Evolutionary conservation across 2,113 vertebrate species (phyloP).

Genomic region (Cyphomyrus discorhynchus): DNA sequence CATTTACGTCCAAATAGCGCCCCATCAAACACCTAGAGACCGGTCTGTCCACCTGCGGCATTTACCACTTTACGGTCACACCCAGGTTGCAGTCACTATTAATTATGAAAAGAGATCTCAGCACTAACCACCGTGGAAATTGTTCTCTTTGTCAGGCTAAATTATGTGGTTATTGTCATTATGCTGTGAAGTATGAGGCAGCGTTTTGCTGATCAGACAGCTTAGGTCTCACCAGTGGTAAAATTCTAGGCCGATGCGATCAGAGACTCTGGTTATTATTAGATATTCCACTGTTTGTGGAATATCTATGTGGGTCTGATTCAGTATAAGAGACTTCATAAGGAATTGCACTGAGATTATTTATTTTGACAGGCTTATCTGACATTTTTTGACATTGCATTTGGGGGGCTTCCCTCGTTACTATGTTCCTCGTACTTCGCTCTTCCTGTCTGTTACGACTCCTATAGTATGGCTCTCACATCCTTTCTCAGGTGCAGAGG

Average conservation of each 20-base stretch:
- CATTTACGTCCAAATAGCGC: neutral
- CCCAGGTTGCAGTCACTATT: neutral
- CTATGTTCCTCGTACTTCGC: neutral
- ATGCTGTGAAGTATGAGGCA: neutral
- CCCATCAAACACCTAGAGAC: neutral
- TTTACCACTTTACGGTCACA: neutral
- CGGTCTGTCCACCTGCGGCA: neutral
- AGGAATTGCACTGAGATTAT: neutral
- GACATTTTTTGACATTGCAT: neutral
- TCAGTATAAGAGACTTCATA: neutral
- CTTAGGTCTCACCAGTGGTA: neutral
- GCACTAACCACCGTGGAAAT: neutral
- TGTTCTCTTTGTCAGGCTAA: neutral
- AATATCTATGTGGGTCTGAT: neutral
- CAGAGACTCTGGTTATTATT: neutral
- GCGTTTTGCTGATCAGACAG: neutral
- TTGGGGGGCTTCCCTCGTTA: neutral
- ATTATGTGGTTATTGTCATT: neutral
- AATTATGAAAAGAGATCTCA: neutral
- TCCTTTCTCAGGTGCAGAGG: too few relatives aligned
- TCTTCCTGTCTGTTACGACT: neutral
- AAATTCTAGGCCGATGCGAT: neutral
- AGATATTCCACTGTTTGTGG: neutral
- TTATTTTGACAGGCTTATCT: neutral
- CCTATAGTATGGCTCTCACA: neutral